Evolutionary conservation across 64 coral and sea anemone species (phyloP).

Genomic region (Actinia equina): DNA sequence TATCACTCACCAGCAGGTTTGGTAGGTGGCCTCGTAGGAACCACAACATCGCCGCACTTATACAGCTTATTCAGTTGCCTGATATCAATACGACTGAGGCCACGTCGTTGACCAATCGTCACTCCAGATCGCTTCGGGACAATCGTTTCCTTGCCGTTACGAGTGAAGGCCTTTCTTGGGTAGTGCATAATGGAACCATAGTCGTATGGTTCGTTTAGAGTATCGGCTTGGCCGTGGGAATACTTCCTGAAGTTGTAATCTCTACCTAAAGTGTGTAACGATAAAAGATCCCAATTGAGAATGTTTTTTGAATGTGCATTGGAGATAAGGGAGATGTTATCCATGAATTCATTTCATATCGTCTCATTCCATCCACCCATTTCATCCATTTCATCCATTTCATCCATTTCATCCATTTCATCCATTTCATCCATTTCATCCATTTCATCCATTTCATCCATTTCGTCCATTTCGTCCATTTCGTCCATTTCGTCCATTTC

Average conservation of each 20-base stretch:
- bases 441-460: no score
- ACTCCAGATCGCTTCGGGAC: slow-evolving; percentile 30
- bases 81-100: slow-evolving; percentile 41
- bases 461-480: no score
- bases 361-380: no score
- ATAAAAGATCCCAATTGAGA: not conserved
- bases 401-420: no score
- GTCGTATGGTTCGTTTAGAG: slow-evolving; percentile 56
- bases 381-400: no score
- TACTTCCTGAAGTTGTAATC: slow-evolving; percentile 59
- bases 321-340: no score
- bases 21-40: slow-evolving; percentile 18
- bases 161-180: slow-evolving; percentile 32
- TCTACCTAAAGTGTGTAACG: not conserved
- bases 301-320: no score
- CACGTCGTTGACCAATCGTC: slow-evolving; percentile 28
- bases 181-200: slow-evolving; percentile 66
- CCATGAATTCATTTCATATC: no score
- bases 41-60: slow-evolving; percentile 21
- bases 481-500: no score
- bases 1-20: not conserved
- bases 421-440: no score
- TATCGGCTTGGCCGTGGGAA: slow-evolving; percentile 43
- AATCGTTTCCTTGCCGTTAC: slow-evolving; percentile 47
- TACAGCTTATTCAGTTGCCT: slow-evolving; percentile 63